These are phyloP conservation scores for Drosophila nikananu DNA, from an alignment of 1,140 invertebrate genomes.

Conservation along the genomic window DNA sequence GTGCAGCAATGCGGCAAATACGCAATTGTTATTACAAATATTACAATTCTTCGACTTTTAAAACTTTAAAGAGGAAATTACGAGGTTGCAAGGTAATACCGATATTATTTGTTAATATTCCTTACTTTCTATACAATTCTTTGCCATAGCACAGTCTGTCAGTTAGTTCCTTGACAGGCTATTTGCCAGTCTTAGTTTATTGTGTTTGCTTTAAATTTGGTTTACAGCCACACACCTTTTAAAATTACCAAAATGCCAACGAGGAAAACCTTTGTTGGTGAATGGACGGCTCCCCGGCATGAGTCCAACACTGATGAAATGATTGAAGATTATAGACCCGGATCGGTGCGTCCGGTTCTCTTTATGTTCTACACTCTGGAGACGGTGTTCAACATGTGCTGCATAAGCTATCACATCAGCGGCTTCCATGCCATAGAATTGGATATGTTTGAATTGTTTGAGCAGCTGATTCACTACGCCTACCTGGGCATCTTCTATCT, in stretches of 20 bases:
- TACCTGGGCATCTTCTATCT: constrained; percentile 35
- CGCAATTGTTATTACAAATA: constrained; percentile 13
- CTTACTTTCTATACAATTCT: background rate
- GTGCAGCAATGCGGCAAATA: constrained; percentile 35
- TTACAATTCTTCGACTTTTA: background rate
- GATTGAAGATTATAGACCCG: background rate
- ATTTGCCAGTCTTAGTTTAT: background rate
- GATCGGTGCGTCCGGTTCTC: constrained; percentile 29
- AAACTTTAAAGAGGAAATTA: background rate
- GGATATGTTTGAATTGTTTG: background rate
- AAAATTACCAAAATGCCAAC: background rate
- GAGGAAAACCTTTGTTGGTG: background rate
- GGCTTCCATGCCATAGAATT: constrained; percentile 20
- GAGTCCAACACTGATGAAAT: rapidly evolving
- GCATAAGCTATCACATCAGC: constrained; percentile 36
- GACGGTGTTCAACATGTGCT: constrained; percentile 35
- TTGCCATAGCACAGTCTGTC: background rate
- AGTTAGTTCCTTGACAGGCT: background rate
- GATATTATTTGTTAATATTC: background rate
- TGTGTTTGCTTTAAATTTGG: too few relatives aligned
- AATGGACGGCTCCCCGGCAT: too few relatives aligned
- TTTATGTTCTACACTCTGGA: constrained; percentile 46
- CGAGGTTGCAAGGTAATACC: background rate
- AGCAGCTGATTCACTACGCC: constrained; percentile 9
- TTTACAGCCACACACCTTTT: background rate